These are phyloP conservation scores for Carollia perspicillata DNA, from an alignment of 2,113 vertebrate genomes.

Conservation along the genomic window DNA sequence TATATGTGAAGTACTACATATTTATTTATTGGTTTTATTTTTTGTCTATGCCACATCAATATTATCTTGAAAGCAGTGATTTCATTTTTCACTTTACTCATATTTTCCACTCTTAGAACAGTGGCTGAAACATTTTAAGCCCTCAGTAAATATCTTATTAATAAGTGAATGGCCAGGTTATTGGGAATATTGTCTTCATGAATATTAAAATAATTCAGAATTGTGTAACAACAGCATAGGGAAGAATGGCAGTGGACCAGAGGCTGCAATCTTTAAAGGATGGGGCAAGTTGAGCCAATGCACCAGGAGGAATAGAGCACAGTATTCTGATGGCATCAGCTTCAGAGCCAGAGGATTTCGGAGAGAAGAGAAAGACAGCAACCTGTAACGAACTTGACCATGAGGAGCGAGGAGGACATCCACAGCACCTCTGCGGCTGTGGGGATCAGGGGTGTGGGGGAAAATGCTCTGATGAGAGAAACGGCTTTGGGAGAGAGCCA, in stretches of 20 bases:
- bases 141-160: neutral
- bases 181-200: neutral
- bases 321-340: neutral
- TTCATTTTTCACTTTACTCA: neutral
- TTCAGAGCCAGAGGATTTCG: neutral
- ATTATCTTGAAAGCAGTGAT: neutral
- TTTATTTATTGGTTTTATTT: neutral
- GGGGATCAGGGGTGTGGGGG: too few species aligned
- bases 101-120: neutral
- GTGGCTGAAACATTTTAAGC: neutral
- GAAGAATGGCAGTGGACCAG: neutral
- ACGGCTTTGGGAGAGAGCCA: neutral
- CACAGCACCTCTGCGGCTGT: fast-evolving
- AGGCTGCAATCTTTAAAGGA: neutral
- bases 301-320: neutral
- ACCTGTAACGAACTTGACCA: neutral
- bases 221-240: neutral
- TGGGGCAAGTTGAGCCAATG: neutral
- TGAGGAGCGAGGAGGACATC: neutral
- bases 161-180: neutral
- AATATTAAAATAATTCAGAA: neutral
- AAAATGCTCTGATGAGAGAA: neutral
- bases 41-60: neutral
- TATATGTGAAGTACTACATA: neutral
- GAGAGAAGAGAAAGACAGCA: neutral